Conservation (phyloP, 2,113 vertebrate genomes). For the Lophochroa leadbeateri region DNA sequence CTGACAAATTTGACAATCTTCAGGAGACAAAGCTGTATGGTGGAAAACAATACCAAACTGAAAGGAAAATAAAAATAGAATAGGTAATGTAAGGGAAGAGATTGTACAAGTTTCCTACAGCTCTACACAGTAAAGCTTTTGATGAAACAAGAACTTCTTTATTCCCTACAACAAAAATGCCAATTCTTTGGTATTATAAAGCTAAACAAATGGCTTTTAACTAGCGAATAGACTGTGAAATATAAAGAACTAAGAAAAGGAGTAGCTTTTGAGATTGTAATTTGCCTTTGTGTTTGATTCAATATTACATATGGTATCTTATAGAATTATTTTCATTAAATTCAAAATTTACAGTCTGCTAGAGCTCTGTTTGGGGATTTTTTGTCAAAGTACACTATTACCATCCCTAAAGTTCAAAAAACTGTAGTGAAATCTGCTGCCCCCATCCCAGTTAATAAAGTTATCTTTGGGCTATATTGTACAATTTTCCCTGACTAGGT, state of each 20-base stretch:
- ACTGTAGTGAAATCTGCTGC: neutral
- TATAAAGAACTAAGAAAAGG: neutral
- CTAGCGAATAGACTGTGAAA: neutral
- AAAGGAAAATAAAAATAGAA: slow-evolving; percentile 28
- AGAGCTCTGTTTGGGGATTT: neutral
- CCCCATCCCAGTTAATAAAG: neutral
- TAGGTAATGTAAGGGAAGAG: neutral
- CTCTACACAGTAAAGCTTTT: neutral
- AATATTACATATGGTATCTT: neutral
- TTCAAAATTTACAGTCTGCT: neutral
- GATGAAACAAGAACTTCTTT: slow-evolving; percentile 2
- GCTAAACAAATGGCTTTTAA: neutral
- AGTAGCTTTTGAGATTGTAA: neutral
- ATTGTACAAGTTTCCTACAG: neutral
- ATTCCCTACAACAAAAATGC: slow-evolving; percentile 19
- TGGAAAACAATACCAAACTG: neutral
- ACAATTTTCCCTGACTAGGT: neutral
- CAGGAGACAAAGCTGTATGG: neutral
- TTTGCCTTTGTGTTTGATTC: neutral
- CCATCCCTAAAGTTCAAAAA: neutral
- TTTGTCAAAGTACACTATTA: neutral
- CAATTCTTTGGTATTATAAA: neutral
- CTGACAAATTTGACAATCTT: slow-evolving; percentile 11
- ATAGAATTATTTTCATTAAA: neutral
- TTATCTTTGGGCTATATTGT: neutral